Evolutionary conservation across 2,888 invertebrate genomes (phyloP), one percentile per base, ranked within the genome.

Genomic region (Microplitis deprimator): DNA sequence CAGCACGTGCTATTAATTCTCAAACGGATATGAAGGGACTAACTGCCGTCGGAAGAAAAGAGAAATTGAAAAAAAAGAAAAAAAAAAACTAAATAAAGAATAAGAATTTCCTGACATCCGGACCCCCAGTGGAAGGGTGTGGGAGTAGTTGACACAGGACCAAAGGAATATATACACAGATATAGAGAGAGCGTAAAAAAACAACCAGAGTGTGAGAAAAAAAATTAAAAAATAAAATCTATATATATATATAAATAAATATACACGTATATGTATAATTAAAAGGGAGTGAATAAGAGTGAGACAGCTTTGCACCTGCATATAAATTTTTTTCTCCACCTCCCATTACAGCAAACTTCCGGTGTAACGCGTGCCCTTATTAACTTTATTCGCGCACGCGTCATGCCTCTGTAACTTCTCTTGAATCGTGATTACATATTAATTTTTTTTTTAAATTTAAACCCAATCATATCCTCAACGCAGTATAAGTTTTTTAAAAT

Each of bases 321-420:
- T 82, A 68, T 65, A 67, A 39, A 68, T 10, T 65, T 65, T 29
- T 65, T 62, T 65, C 67, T 73, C 20, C 61, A 64, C 68, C 62
- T 73, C 61, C 73, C 64, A 69, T 64, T 82, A 82, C 78, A 81
- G 80, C 78, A 81, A 82, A 82, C 84, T 85, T 87, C 85, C 85
- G 86, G 85, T 82, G 82, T 78, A 84, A 82, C 86, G 84, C 86
- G 86, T 86, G 86, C 85, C 86, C 85, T 85, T 83, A 84, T 84
- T 83, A 83, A 84, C 82, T 83, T 82, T 81, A 83, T 79, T 81
- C 76, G 81, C 80, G 80, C 81, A 80, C 81, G 84, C 82, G 81
- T 81, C 80, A 79, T 79, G 77, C 79, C 67, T 75, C 78, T 77
- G 69, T 80, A 79, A 74, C 78, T 82, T 82, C 79, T 79, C 72